These are phyloP conservation scores for Aplocera efformata DNA, from an alignment of 2,888 invertebrate genomes.

Conservation along the genomic window DNA sequence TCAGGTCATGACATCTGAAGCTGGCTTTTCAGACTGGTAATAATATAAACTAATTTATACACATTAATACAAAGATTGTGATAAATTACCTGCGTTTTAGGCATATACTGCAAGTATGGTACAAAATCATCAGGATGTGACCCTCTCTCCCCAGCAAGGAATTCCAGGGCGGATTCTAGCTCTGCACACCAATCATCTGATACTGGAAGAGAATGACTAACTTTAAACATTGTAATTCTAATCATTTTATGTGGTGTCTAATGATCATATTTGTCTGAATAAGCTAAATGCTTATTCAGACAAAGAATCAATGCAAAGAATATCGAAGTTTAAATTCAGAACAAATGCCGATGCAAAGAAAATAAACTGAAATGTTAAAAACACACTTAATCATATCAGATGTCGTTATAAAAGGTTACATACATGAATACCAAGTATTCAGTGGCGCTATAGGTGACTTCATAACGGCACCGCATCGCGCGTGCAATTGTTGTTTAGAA, in stretches of 20 bases:
- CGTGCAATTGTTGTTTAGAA: conserved; percentile 86
- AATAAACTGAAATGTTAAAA: too few species aligned
- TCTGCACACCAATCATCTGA: conserved; percentile 87
- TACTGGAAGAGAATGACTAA: conserved; percentile 44
- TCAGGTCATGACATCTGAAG: not conserved
- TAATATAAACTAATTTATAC: too few species aligned
- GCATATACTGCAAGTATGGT: conserved; percentile 92
- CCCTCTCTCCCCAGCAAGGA: conserved; percentile 90
- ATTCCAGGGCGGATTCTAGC: conserved; percentile 89
- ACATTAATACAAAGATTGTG: too few species aligned
- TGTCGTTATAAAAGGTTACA: conserved; percentile 40
- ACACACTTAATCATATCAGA: too few species aligned
- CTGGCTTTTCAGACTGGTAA: too few species aligned
- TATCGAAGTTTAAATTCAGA: too few species aligned
- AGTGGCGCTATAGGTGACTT: conserved; percentile 89
- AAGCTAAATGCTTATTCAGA: too few species aligned
- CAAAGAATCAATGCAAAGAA: too few species aligned
- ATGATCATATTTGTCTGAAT: too few species aligned
- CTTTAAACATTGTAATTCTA: not conserved
- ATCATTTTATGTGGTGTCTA: too few species aligned
- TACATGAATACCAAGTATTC: conserved; percentile 88
- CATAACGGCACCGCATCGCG: conserved; percentile 86
- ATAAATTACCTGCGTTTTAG: conserved; percentile 79
- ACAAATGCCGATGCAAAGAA: too few species aligned
- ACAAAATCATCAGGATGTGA: conserved; percentile 92